Conservation (phyloP, 2,888 invertebrate genomes). For the Anoplius nigerrimus region DNA sequence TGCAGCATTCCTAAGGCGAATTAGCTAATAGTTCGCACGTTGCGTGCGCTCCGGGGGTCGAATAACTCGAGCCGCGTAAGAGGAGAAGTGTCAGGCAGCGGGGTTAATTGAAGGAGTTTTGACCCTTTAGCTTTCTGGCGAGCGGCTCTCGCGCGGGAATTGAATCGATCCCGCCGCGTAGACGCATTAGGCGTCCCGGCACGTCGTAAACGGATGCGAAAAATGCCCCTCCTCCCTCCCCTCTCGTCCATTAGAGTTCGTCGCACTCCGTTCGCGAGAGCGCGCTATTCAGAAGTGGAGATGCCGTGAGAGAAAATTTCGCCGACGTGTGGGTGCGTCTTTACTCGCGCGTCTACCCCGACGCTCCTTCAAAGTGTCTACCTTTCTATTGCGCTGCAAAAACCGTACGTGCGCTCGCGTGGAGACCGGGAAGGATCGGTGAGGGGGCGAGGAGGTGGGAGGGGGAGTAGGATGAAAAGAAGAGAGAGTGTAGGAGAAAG, state of each 20-base stretch:
- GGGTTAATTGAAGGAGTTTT: conserved; percentile 9
- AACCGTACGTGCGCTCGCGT: not conserved
- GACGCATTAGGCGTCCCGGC: not conserved
- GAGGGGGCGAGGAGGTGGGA: not conserved
- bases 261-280: not conserved
- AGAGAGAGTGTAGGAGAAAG: conserved; percentile 16
- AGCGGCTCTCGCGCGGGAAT: not conserved
- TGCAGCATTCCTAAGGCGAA: too few relatives aligned
- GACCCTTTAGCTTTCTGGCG: not conserved
- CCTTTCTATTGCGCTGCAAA: conserved; percentile 16
- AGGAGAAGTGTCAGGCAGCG: not conserved
- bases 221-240: too few relatives aligned
- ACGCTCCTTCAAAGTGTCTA: conserved; percentile 8
- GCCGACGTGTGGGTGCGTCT: too few relatives aligned
- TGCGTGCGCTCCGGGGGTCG: too few relatives aligned
- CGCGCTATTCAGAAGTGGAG: too few relatives aligned
- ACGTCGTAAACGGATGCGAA: conserved; percentile 9
- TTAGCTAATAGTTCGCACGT: too few relatives aligned
- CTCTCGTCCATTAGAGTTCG: not conserved
- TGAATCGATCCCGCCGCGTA: not conserved
- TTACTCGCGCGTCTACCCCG: conserved; percentile 18
- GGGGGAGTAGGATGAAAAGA: not conserved
- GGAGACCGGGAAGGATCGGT: not conserved
- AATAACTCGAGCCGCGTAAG: too few relatives aligned
- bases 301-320: too few relatives aligned